A percentile compares a stretch with the other conserved stretches of the same genome.
Evolutionary conservation across 1,140 invertebrate genomes (phyloP).

Genomic region (Cotesia glomerata): DNA sequence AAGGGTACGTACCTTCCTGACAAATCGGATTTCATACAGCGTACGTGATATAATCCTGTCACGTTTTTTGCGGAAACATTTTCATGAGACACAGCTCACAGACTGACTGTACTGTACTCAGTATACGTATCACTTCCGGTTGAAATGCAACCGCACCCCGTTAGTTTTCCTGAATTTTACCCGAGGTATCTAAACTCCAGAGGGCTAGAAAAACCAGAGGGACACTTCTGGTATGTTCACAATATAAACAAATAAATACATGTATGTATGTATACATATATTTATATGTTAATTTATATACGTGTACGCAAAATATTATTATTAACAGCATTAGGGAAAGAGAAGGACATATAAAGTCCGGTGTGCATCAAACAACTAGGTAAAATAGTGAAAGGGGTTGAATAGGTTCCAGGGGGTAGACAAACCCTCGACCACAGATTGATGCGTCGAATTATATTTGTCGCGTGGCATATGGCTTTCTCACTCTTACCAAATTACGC

Average conservation of each 20-base stretch:
- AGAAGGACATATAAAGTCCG: not conserved
- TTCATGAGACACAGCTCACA: not conserved
- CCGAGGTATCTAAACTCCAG: no score
- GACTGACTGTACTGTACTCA: not conserved
- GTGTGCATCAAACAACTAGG: slow-evolving; percentile 12
- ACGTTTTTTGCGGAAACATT: slow-evolving; percentile 2
- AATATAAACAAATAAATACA: not conserved
- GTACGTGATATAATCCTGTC: slow-evolving; percentile 9
- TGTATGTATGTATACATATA: not conserved
- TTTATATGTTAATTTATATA: not conserved
- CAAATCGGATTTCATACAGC: slow-evolving; percentile 12
- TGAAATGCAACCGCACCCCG: slow-evolving; percentile 8
- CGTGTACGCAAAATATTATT: not conserved
- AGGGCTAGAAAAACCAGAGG: not conserved
- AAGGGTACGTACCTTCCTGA: slow-evolving; percentile 1
- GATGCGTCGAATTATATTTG: slow-evolving; percentile 60
- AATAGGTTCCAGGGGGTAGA: not conserved
- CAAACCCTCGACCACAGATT: slow-evolving; percentile 54
- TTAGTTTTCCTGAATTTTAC: slow-evolving; percentile 14
- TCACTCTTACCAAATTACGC: slow-evolving; percentile 58
- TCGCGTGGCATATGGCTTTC: slow-evolving; percentile 39
- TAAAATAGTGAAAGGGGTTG: slow-evolving; percentile 1
- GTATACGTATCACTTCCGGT: slow-evolving; percentile 10
- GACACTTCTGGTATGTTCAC: not conserved
- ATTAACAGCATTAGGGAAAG: not conserved